Percentiles rank a stretch among this genome's conserved stretches.
Conservation (phyloP, 2,888 invertebrate genomes). For the Lacanobia wlatinum region DNA sequence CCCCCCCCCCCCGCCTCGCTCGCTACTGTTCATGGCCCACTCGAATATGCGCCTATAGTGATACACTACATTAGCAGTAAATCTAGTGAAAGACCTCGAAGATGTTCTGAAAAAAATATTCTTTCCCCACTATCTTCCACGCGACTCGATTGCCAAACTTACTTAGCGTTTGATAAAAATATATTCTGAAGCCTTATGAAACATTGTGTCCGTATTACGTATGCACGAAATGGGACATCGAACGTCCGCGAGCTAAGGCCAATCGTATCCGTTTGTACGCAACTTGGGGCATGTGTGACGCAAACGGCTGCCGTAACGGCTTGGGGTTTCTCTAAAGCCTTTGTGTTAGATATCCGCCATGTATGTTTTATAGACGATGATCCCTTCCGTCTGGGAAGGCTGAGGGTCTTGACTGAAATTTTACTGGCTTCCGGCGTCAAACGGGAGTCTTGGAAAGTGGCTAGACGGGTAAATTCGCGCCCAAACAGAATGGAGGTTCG, state of each 20-base stretch:
- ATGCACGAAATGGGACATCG: slow-evolving; percentile 51
- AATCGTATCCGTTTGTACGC: slow-evolving; percentile 60
- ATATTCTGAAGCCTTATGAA: slow-evolving; percentile 13
- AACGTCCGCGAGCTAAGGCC: slow-evolving; percentile 60
- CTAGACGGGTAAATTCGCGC: neutral
- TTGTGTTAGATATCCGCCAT: slow-evolving; percentile 32
- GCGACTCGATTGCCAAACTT: neutral
- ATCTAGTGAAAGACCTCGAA: neutral
- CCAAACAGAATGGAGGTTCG: neutral
- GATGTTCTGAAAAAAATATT: neutral
- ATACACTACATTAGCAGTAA: neutral
- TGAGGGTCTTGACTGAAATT: slow-evolving; percentile 28
- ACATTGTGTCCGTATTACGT: slow-evolving; percentile 43
- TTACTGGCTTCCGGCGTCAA: slow-evolving; percentile 27
- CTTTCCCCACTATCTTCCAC: slow-evolving; percentile 2
- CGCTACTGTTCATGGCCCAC: too few relatives aligned
- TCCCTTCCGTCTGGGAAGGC: slow-evolving; percentile 41
- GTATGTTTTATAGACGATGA: slow-evolving; percentile 36
- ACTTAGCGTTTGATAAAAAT: slow-evolving; percentile 20
- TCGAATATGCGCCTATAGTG: too few relatives aligned
- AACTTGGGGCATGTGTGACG: slow-evolving; percentile 56
- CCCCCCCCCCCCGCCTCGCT: too few relatives aligned
- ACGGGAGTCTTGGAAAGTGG: slow-evolving; percentile 3
- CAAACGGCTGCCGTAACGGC: slow-evolving; percentile 37
- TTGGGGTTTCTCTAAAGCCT: slow-evolving; percentile 35